Base-by-base conservation (phyloP, 2,888 invertebrate genomes). In the Heliconius cydno region DNA sequence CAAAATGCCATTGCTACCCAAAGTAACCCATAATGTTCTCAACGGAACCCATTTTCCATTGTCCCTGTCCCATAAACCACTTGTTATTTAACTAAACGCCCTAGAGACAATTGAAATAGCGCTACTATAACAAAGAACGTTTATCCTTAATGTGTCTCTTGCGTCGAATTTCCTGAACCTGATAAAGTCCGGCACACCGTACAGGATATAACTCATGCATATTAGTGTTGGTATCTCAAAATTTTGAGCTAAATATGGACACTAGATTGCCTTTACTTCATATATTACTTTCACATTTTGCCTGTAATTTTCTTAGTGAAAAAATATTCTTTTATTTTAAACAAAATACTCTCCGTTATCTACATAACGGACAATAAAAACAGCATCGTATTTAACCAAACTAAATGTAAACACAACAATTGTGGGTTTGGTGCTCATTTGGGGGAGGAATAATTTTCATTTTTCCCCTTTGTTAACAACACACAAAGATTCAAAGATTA, bases 141-240 rank as follows among this genome's bases (percentile, higher is more conserved):
- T 82, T 81, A 82, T 83, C 82, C 81, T 85, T 82, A 87, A 90
- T 88, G 88, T 84, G 86, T 86, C 90, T 88, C 90, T 73, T 9
- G 88, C 81, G 90, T 65, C 84, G 84, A 89, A 86, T 90, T 88
- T 83, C 79, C 82, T 84, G 82, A 38, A 72, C 76, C 76, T 70
- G 70, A 70, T 70, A 70, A 12, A 70, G 41, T 63, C 77, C 71
- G 63, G 70, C 19, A 34, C 71, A 77, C 12, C 52, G 57, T 38
- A 68, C 28, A 66, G 25, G 25, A 46, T n/a, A 68, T 30, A 60
- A 25, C 19, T 77, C 25, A 25, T 41, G 13, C 22, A 67, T 67
- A n/a, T 68, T 68, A 68, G 68, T 68, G 68, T 68, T n/a, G 38
- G 38, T 41, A 68, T 25, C 38, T 68, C n/a, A n/a, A 41, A n/a